phyloP scores from a whole-genome alignment of 2,113 vertebrate genomes.

The Tilapia sparmanii region DNA sequence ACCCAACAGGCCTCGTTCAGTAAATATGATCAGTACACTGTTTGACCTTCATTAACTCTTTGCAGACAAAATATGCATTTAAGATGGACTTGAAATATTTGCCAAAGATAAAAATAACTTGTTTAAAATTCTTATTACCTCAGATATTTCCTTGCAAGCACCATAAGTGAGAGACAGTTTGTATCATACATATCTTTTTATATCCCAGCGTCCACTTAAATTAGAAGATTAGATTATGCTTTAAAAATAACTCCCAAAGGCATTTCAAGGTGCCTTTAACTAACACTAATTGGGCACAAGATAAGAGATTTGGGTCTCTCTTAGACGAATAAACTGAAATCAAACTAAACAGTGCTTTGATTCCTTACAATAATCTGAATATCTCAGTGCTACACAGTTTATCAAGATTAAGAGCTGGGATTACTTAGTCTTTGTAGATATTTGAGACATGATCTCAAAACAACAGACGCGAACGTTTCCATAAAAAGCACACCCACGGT shows the following conservation, averaged over 20 bases:
- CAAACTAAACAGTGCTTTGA: neutral
- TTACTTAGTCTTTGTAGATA: neutral
- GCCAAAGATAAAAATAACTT: neutral
- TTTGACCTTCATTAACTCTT: neutral
- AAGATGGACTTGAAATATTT: neutral
- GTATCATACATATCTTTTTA: neutral
- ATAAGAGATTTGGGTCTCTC: neutral
- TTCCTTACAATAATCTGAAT: neutral
- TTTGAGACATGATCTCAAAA: neutral
- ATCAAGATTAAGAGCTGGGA: neutral
- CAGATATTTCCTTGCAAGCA: neutral
- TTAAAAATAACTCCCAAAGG: neutral
- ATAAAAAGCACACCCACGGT: neutral
- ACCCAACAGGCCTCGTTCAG: slow-evolving; percentile 16
- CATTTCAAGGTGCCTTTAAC: neutral
- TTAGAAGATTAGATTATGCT: neutral
- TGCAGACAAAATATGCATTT: neutral
- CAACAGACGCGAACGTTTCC: neutral
- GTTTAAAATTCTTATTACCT: neutral
- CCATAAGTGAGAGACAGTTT: neutral
- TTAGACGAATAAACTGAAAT: neutral
- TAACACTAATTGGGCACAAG: neutral
- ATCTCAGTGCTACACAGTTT: neutral
- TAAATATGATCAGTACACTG: neutral
- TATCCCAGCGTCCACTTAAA: neutral